phyloP scores from a whole-genome alignment of 2,113 vertebrate species.

The Nymphicus hollandicus region DNA sequence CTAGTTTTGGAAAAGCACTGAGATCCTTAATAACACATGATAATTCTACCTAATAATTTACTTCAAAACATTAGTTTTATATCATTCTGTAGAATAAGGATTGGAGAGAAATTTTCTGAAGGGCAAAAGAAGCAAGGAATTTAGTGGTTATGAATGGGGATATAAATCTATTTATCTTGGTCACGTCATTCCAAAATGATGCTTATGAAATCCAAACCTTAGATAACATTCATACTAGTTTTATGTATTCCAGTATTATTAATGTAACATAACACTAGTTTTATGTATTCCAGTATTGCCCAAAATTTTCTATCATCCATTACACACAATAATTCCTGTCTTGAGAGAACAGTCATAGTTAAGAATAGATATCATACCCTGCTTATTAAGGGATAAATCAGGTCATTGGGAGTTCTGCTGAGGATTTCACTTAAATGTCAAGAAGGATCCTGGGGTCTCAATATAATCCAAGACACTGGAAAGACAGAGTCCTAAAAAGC shows the following conservation, averaged over 20 bases:
- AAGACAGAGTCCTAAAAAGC: not conserved
- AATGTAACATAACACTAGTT: not conserved
- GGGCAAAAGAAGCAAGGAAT: not conserved
- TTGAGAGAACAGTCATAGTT: not conserved
- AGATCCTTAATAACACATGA: not conserved
- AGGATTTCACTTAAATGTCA: conserved; percentile 24
- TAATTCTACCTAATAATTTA: not conserved
- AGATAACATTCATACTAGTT: not conserved
- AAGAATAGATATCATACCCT: not conserved
- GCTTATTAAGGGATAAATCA: not conserved
- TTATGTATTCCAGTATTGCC: not conserved
- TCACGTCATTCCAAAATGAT: not conserved
- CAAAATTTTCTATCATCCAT: not conserved
- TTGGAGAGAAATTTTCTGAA: not conserved
- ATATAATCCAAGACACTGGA: not conserved
- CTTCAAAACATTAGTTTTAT: not conserved
- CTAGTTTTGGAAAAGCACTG: not conserved
- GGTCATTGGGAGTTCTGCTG: not conserved
- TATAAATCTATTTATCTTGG: not conserved
- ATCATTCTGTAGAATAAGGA: not conserved
- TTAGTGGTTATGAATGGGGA: not conserved
- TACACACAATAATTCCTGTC: not conserved
- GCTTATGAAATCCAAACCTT: not conserved
- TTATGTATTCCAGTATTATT: not conserved
- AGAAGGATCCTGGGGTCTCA: conserved; percentile 26